Conservation (phyloP, 2,888 invertebrate species). For the Ctenicera cuprea region DNA sequence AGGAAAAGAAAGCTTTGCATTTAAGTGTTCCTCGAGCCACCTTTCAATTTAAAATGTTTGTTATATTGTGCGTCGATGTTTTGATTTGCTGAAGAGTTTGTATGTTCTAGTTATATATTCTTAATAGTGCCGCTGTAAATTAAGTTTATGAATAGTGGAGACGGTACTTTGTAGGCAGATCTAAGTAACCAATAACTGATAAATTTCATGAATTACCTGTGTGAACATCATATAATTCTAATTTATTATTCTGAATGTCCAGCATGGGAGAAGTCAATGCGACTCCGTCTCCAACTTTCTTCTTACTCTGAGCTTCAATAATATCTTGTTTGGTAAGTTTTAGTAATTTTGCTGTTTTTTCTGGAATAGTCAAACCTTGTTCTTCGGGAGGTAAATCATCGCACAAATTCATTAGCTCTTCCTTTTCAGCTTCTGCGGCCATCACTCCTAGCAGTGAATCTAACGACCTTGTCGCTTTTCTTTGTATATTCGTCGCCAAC, state of each 20-base stretch:
- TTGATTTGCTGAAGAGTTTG: too few species aligned
- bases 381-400: slow-evolving; percentile 47
- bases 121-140: too few species aligned
- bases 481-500: slow-evolving; percentile 46
- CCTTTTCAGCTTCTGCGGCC: slow-evolving; percentile 57
- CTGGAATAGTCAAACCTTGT: slow-evolving; percentile 35
- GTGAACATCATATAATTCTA: neutral
- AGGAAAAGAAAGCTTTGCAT: too few species aligned
- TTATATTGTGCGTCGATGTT: too few species aligned
- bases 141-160: neutral
- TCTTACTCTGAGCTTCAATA: slow-evolving; percentile 1
- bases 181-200: neutral
- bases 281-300: neutral
- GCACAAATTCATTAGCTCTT: slow-evolving; percentile 52
- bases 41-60: too few species aligned
- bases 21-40: too few species aligned
- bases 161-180: too few species aligned
- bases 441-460: slow-evolving; percentile 60
- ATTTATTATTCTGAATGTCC: neutral
- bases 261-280: slow-evolving; percentile 5
- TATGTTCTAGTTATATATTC: too few species aligned
- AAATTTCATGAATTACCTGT: neutral
- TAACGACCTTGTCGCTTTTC: slow-evolving; percentile 58
- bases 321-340: slow-evolving; percentile 57
- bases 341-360: slow-evolving; percentile 55